Evolutionary conservation across 2,113 vertebrate genomes (phyloP), one percentile per base, ranked within the genome.

Genomic region (Astur gentilis): DNA sequence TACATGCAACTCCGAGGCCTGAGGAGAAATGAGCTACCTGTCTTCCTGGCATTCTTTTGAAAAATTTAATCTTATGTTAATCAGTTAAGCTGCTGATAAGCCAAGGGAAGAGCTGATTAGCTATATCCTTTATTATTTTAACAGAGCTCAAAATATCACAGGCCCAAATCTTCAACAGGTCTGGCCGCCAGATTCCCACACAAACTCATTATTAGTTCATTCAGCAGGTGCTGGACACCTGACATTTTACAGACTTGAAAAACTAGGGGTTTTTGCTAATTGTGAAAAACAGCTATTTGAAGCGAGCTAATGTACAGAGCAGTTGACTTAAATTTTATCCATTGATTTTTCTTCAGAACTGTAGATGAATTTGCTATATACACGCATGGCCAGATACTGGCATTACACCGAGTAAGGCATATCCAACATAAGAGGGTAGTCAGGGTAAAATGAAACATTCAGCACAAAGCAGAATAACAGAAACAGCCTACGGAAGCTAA

Each of bases 211-310:
- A 61, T 34, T 55, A 85, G 44, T 62, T 69, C 36, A 31, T 86
- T 58, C 38, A 54, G 44, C 16, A 34, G 27, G n/a, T 54, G 19
- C 73, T n/a, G 40, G 27, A 34, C 13, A 88, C 62, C 10, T 58
- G 77, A 42, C n/a, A 52, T 58, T 78, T 17, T 11, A 31, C 11
- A 73, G 2, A 36, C 22, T n/a, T 69, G 23, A 83, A 75, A 73
- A 69, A 40, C 10, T 8, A 25, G 25, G 12, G 1, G 0, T 0
- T n/a, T 50, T 44, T 58, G 15, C 26, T 60, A 31, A 47, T n/a
- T 44, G 26, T 38, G 12, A 42, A 87, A 73, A 69, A 7, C 16
- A 52, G 34, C 44, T 80, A 4, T 65, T 73, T 70, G 62, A 75
- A 84, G 32, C 27, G 26, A 79, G 61, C 19, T 69, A 16, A 44